Evolutionary conservation across 2,888 invertebrate genomes (phyloP), one percentile per base, ranked within the genome.

Genomic region (Camptogramma bilineatum): DNA sequence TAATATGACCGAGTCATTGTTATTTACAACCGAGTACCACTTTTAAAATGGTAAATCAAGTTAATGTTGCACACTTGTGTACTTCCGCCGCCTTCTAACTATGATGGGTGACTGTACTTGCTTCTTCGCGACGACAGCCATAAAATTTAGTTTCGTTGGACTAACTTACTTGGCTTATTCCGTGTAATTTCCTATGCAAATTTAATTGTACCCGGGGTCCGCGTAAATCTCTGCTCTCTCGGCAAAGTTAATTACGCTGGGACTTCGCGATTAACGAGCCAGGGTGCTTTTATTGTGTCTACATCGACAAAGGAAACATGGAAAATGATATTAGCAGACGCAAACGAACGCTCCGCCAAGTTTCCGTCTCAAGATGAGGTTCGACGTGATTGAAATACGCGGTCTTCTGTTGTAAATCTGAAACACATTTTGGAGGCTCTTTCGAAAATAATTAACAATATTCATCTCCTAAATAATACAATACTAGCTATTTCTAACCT

Each of bases 181-280:
- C 78, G 83, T 88, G 86, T 91, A 91, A 92, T 93, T 91, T 91
- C 89, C 91, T 91, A 93, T 93, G 92, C 91, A 93, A 92, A 93
- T 91, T 91, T 93, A 91, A 93, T 91, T 91, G 91, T 90, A 83
- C 91, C 90, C 90, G 81, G 78, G 85, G 87, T 88, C 85, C 88
- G 83, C 88, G 91, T 93, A 93, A 93, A 93, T 93, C 92, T 91
- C 88, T 83, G 81, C 76, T 77, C 85, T 86, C 86, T 83, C 86
- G 86, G 89, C 86, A 87, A 90, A 92, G 90, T 92, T 93, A 92
- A 93, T 93, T 93, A 93, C 88, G 84, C 83, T 76, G 82, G 83
- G 82, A 84, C 83, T 87, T 85, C 75, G 81, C 87, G 90, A 91
- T 91, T 91, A 92, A 91, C 88, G 84, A 84, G 79, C 78, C 80